Evolutionary conservation across 2,888 invertebrate genomes (phyloP).

Genomic region (Marronus borbonicus): DNA sequence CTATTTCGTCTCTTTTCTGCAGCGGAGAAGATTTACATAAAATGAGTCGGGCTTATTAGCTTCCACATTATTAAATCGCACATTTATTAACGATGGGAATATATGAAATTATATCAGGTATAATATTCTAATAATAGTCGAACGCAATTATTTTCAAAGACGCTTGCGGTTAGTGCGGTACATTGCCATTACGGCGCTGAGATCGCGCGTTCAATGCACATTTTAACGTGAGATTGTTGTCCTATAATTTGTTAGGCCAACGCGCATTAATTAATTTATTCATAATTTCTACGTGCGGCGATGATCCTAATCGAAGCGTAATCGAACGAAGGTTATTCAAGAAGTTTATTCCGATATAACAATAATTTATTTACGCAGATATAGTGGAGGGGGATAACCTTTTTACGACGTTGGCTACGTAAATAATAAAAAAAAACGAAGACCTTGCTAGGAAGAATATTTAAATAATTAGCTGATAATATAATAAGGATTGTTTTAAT

Average conservation of each 20-base stretch:
- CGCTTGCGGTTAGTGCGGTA: slow-evolving; percentile 6
- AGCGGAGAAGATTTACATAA: slow-evolving; percentile 12
- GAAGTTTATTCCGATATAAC: neutral
- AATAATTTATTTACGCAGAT: slow-evolving; percentile 1
- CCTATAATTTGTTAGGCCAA: neutral
- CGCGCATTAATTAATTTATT: no score
- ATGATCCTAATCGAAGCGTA: no score
- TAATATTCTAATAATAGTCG: slow-evolving; percentile 9
- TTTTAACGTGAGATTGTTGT: neutral
- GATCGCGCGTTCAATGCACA: slow-evolving; percentile 3
- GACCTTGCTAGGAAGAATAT: slow-evolving; percentile 22
- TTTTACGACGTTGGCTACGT: neutral
- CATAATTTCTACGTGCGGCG: no score
- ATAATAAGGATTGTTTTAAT: slow-evolving; percentile 4
- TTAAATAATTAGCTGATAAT: slow-evolving; percentile 20
- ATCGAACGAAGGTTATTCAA: slow-evolving; percentile 16
- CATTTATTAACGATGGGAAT: slow-evolving; percentile 27
- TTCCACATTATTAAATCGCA: neutral
- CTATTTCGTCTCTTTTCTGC: neutral
- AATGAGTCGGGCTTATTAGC: slow-evolving; percentile 11
- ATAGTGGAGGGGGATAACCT: slow-evolving; percentile 5
- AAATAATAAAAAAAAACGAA: neutral
- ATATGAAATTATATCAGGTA: slow-evolving; percentile 23
- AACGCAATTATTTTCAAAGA: slow-evolving; percentile 4
- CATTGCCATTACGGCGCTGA: slow-evolving; percentile 5